Evolutionary conservation across 2,797 vertebrate species (phyloP), one percentile per base, ranked within the genome.

Genomic region (Eulemur rubriventer): DNA sequence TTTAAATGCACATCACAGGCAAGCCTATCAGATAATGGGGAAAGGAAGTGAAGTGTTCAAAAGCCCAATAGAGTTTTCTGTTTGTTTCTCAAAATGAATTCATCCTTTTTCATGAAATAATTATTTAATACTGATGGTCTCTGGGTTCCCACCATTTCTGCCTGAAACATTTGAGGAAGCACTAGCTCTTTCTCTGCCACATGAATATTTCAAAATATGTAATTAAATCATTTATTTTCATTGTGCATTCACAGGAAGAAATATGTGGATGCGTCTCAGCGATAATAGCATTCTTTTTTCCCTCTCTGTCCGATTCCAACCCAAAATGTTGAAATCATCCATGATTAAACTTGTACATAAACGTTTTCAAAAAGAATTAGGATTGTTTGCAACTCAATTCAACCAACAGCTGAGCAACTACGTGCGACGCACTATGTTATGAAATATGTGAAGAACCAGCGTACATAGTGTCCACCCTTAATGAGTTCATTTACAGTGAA

Each of bases 401-500:
- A 2, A 13, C 28, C 33, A 26, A 33, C 6, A 4, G 69, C 6
- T 11, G 59, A n/a, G 14, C 14, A 2, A 16, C 13, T 35, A 0
- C 7, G 24, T 8, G 24, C 16, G 30, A 69, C 22, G 4, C 9
- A 13, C 2, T 48, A 7, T 2, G 17, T 81, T 26, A 26, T 38
- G n/a, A 43, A 5, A 8, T 2, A 10, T 1, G 4, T 17, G 33
- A 4, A 57, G 14, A 43, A 43, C 33, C 43, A 5, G 9, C 4
- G 2, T 30, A 2, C 0, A 6, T 3, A 2, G 2, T 33, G 38
- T 48, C 26, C 50, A 20, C 1, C 30, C 14, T 9, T 6, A 1
- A 2, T 17, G 30, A n/a, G 1, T 17, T 16, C 16, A 41, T 7
- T 24, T 41, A 11, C 6, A 46, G 30, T 0, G 13, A 52, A 69